These are phyloP conservation scores for Eidolon helvum DNA, from an alignment of 2,113 vertebrate genomes.

Conservation along the genomic window DNA sequence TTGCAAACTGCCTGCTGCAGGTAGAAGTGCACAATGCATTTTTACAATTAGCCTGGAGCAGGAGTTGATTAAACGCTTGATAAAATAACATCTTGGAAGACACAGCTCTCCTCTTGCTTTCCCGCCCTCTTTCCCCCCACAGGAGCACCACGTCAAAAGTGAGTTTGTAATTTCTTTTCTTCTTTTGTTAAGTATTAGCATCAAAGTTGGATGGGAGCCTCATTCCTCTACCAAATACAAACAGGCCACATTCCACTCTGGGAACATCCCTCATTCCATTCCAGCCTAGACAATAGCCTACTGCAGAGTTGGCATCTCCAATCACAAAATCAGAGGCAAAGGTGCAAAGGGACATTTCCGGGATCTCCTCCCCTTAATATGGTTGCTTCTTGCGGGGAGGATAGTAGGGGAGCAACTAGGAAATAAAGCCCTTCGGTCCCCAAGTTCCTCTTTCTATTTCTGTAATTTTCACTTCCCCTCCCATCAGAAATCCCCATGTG, in stretches of 20 bases:
- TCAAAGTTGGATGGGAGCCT: neutral
- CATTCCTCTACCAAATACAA: neutral
- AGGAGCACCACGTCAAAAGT: neutral
- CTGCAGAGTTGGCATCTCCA: neutral
- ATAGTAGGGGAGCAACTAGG: neutral
- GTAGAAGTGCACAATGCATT: neutral
- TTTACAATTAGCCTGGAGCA: neutral
- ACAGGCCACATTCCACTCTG: neutral
- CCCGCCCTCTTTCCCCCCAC: neutral
- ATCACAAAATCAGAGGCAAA: neutral
- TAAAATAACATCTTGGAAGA: constrained; percentile 19
- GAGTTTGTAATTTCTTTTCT: neutral
- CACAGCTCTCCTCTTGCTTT: neutral
- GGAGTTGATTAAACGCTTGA: neutral
- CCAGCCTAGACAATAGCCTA: neutral
- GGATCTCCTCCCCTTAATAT: neutral
- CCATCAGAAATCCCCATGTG: constrained; percentile 54
- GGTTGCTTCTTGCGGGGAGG: neutral
- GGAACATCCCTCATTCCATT: neutral
- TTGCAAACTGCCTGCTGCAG: neutral
- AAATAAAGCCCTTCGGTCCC: neutral
- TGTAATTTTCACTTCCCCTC: constrained; percentile 66
- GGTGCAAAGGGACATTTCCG: neutral
- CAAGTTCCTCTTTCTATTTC: constrained; percentile 67
- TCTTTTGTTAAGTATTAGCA: neutral